Evolutionary conservation across 2,113 vertebrate species (phyloP), one percentile per base, ranked within the genome.

Genomic region (Chaetops frenatus): DNA sequence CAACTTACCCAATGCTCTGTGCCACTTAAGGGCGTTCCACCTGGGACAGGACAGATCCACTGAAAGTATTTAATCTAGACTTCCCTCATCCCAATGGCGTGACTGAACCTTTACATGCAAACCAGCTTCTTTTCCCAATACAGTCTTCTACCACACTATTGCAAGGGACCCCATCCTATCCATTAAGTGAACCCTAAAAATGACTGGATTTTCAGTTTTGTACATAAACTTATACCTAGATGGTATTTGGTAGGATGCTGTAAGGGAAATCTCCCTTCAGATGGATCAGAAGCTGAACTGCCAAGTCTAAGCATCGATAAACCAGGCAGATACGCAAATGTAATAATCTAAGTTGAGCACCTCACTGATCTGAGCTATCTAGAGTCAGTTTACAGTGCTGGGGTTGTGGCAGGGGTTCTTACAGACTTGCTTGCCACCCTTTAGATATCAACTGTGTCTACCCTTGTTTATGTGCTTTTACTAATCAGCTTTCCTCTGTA

Each of bases 321-420:
- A 61, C n/a, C n/a, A 71, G 2, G 4, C 18, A 40, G 29, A 64
- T 40, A 29, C 1, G 0, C 4, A 28, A 7, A 13, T 42, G 13
- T 12, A 18, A 56, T 27, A 50, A 42, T 18, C 35, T 20, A 54
- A 56, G 54, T 22, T 23, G 28, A 62, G 38, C 19, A 58, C 8
- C 42, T 71, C 33, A 71, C 25, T 22, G 50, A 42, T 74, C 22
- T 79, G 28, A 65, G 31, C 16, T 57, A 12, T 27, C 60, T 53
- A 40, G 27, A 48, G 28, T 19, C 3, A 2, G 15, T n/a, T 71
- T 33, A 31, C 10, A 27, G 29, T 9, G 8, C 15, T 33, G 18
- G 6, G 9, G 3, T 36, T 72, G 35, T 12, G 15, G 20, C 9
- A 14, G 24, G 10, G 50, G 6, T 29, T 76, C 25, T 53, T 62